A percentile compares a stretch with the other conserved stretches of the same genome.
Conservation (phyloP, 2,113 vertebrate genomes). For the Pseudopodoces humilis region DNA sequence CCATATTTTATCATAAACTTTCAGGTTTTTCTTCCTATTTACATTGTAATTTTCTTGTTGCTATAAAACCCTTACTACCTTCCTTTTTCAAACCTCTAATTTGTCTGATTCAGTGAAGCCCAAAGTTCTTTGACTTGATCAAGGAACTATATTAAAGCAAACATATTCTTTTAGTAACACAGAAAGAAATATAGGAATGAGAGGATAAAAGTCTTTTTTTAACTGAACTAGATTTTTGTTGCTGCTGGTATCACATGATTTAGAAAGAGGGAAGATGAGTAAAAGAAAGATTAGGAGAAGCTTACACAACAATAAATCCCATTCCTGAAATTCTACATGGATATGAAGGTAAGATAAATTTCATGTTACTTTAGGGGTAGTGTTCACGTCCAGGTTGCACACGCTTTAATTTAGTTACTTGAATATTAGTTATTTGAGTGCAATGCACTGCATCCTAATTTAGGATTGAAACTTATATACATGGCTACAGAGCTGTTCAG, state of each 20-base stretch:
- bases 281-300: background rate
- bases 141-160: background rate
- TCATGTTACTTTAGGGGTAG: accelerated
- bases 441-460: background rate
- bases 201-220: background rate
- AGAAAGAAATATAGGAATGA: background rate
- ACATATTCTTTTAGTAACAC: background rate
- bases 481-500: background rate
- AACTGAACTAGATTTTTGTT: background rate
- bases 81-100: background rate
- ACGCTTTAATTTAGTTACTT: background rate
- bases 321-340: background rate
- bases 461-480: background rate
- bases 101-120: background rate
- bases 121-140: background rate
- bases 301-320: background rate
- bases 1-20: background rate
- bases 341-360: background rate
- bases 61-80: background rate
- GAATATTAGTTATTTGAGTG: background rate
- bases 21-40: background rate
- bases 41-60: background rate
- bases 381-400: background rate
- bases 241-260: background rate
- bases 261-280: background rate